Conservation (phyloP, 2,888 invertebrate species). For the Junonia oenone region DNA sequence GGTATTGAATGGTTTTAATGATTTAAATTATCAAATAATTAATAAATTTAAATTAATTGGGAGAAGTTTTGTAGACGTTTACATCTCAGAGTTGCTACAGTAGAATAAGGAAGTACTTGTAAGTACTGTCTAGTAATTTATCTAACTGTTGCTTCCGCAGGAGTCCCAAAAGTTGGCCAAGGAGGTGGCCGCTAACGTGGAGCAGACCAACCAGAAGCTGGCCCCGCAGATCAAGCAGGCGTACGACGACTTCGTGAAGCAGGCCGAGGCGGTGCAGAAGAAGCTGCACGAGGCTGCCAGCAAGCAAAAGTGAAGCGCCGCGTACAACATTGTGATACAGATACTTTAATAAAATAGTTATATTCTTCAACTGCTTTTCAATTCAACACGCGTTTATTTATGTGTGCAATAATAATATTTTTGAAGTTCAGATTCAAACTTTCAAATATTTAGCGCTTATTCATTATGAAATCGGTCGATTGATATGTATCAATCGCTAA, state of each 20-base stretch:
- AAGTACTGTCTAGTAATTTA: neutral
- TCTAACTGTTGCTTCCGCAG: conserved; percentile 30
- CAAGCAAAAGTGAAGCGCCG: conserved; percentile 49
- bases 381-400: no score
- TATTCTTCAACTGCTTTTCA: neutral
- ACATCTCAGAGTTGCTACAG: no score
- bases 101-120: no score
- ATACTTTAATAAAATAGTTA: conserved; percentile 14
- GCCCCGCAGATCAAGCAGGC: conserved; percentile 62
- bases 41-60: no score
- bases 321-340: conserved; percentile 9
- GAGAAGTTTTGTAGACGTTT: no score
- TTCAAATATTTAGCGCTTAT: no score
- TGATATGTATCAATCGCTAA: no score
- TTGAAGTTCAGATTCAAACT: no score
- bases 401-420: no score
- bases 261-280: conserved; percentile 55
- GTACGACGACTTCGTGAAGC: conserved; percentile 61
- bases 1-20: no score
- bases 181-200: conserved; percentile 52
- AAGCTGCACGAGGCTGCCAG: conserved; percentile 62
- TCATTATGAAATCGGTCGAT: no score
- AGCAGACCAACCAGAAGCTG: conserved; percentile 59
- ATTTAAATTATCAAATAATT: no score
- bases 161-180: conserved; percentile 60